phyloP scores from a whole-genome alignment of 1,140 invertebrate species.

The Andrena cerasifolii region DNA sequence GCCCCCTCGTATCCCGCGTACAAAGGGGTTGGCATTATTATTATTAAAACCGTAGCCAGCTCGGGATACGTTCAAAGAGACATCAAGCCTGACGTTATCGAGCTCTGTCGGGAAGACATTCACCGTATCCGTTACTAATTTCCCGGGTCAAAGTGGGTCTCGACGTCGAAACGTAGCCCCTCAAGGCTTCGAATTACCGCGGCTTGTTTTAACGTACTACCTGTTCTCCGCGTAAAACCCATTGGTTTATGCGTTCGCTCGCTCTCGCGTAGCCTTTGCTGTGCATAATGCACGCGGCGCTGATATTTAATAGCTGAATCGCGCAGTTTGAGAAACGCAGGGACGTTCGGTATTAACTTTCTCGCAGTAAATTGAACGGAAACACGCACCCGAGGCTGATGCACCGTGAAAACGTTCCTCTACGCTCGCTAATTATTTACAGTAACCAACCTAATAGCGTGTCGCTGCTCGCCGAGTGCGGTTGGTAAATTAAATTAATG shows the following conservation, averaged over 20 bases:
- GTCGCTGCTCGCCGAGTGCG: neutral
- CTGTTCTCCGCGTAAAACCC: neutral
- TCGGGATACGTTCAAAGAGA: conserved; percentile 24
- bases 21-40: conserved; percentile 67
- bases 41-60: conserved; percentile 56
- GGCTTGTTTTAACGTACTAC: neutral
- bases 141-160: neutral
- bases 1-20: conserved; percentile 7
- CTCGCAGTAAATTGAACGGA: no score
- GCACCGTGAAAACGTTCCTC: neutral
- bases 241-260: neutral
- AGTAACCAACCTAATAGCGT: neutral
- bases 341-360: no score
- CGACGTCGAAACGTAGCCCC: neutral
- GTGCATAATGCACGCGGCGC: neutral
- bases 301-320: neutral
- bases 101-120: neutral
- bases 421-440: conserved; percentile 13
- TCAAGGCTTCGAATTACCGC: neutral
- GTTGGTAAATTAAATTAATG: conserved; percentile 10
- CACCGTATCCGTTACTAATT: conserved; percentile 18
- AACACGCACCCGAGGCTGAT: neutral
- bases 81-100: conserved; percentile 25
- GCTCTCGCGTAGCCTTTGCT: no score
- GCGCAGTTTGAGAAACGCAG: no score